Evolutionary conservation across 2,113 vertebrate genomes (phyloP), one percentile per base, ranked within the genome.

Genomic region (Myotis yumanensis): DNA sequence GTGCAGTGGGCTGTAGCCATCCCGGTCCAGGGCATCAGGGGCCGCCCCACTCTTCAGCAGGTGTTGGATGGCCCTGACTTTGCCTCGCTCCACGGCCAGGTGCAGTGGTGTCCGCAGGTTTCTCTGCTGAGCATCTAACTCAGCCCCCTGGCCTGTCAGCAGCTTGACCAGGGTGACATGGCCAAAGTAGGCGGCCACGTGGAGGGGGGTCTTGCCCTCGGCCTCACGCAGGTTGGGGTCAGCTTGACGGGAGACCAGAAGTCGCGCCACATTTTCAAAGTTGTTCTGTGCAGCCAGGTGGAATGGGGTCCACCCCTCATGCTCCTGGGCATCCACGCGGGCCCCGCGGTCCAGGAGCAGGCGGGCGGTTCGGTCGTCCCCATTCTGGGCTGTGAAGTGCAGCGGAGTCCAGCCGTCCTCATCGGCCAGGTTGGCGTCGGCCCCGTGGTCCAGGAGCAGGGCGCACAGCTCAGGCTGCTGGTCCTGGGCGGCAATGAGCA

Each of bases 241-340:
- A 37, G 98, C 97, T 62, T 98, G 97, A 35, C 98, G 98, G 4
- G 98, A 98, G 16, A 99, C 98, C 89, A 99, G 98, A 28, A 99
- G 98, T 12, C 98, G 94, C 9, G 98, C 98, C 73, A 99, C 98
- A 0, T 98, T 98, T 96, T 99, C 99, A 1, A 99, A 98, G 96
- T 99, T 98, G 30, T 99, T 99, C 98, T 99, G 99, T 0, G 98
- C 97, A 4, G 99, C 99, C 97, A 99, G 91, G 96, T 99, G 99
- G 73, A 99, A 97, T 1, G 99, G 98, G 0, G 97, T 99, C 99
- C 99, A 99, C 0, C 98, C 98, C 0, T 98, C 97, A 0, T 95
- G 98, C 94, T 99, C 99, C 62, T 73, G 97, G 51, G 97, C 97
- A 35, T 99, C 90, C 0, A 96, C 96, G 0, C 0, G n/a, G 0